These are phyloP conservation scores for Metaphire vulgaris DNA, from an alignment of 1,140 invertebrate species.

Conservation along the genomic window DNA sequence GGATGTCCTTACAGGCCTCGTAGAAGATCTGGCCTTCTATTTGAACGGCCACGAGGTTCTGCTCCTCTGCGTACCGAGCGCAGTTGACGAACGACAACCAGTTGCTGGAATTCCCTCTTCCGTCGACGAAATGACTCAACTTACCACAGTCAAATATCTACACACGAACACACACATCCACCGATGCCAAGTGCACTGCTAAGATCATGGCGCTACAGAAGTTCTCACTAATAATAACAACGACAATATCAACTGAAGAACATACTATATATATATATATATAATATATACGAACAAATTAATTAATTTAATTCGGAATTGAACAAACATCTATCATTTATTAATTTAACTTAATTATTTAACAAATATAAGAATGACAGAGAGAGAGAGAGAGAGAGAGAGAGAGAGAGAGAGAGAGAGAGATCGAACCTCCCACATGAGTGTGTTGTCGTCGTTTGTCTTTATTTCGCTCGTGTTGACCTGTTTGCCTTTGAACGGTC, in stretches of 20 bases:
- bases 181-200: too few relatives aligned
- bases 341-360: too few relatives aligned
- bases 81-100: constrained; percentile 53
- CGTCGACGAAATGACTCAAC: constrained; percentile 50
- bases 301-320: too few relatives aligned
- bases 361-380: too few relatives aligned
- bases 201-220: too few relatives aligned
- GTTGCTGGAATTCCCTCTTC: constrained; percentile 42
- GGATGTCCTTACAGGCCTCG: constrained; percentile 46
- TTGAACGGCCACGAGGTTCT: constrained; percentile 50
- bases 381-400: too few relatives aligned
- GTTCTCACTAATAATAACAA: too few relatives aligned
- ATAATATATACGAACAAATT: too few relatives aligned
- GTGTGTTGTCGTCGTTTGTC: constrained; percentile 48
- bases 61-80: constrained; percentile 49
- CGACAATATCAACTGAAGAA: too few relatives aligned
- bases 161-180: constrained; percentile 7
- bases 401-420: too few relatives aligned
- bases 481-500: constrained; percentile 49
- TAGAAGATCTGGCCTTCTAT: constrained; percentile 49
- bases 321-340: too few relatives aligned
- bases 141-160: constrained; percentile 52
- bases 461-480: constrained; percentile 52
- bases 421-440: constrained; percentile 55
- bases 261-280: too few relatives aligned